phyloP scores from a whole-genome alignment of 2,113 vertebrate species.

The human (Homo sapiens) region GRCh38 chr3:180243501-180244000 shows the following conservation, averaged over 20 bases:
- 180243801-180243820: background rate
- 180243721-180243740: background rate
- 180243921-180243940: background rate
- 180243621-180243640: background rate
- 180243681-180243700: background rate
- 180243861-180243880: background rate
- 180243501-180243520: too few relatives aligned
- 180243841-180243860: background rate
- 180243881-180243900: background rate
- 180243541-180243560: background rate
- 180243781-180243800: background rate
- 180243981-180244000: background rate
- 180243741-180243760: background rate
- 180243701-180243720: background rate
- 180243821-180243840: background rate
- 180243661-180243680: background rate
- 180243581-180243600: background rate
- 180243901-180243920: background rate
- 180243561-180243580: background rate
- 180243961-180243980: background rate
- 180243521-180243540: background rate
- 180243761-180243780: background rate
- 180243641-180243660: background rate
- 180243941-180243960: background rate
- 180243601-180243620: background rate